These are phyloP conservation scores for Amniataba percoides DNA, from an alignment of 2,797 vertebrate genomes.

Conservation along the genomic window DNA sequence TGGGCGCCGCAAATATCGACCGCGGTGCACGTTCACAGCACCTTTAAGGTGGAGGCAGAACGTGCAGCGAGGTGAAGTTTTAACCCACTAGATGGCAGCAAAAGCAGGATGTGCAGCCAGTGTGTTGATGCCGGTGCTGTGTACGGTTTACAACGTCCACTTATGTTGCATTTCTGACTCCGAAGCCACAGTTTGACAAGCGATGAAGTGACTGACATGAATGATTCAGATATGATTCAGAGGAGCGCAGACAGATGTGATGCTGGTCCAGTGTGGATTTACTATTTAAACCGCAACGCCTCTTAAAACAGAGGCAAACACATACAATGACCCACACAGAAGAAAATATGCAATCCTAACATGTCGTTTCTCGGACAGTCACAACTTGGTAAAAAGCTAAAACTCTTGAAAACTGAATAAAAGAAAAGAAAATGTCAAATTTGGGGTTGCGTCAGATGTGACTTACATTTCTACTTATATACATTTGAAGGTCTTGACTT, in stretches of 20 bases:
- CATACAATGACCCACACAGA: constrained; percentile 35
- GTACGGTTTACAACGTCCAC: background rate
- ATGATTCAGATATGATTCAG: background rate
- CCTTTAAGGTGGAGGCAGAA: background rate
- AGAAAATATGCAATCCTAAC: constrained; percentile 32
- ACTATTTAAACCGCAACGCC: constrained; percentile 50
- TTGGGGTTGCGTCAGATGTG: constrained; percentile 1
- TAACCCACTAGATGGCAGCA: constrained; percentile 51
- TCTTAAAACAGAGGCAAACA: constrained; percentile 81
- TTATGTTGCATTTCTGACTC: background rate
- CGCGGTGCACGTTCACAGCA: background rate
- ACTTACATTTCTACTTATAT: constrained; percentile 8
- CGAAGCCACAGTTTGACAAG: background rate
- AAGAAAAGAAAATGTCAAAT: background rate
- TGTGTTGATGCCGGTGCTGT: background rate
- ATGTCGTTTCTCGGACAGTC: constrained; percentile 15
- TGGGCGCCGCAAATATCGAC: background rate
- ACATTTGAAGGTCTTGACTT: constrained; percentile 5
- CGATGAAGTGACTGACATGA: background rate
- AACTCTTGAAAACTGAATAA: constrained; percentile 24
- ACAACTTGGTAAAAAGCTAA: constrained; percentile 30
- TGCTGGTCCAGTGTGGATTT: constrained; percentile 36
- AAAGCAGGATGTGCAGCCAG: constrained; percentile 11
- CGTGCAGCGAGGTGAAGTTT: background rate
- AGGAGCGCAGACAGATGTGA: background rate